Percentiles rank a stretch among this genome's conserved stretches.
phyloP scores from a whole-genome alignment of 2,113 vertebrate genomes.

The Lepus timidus region DNA sequence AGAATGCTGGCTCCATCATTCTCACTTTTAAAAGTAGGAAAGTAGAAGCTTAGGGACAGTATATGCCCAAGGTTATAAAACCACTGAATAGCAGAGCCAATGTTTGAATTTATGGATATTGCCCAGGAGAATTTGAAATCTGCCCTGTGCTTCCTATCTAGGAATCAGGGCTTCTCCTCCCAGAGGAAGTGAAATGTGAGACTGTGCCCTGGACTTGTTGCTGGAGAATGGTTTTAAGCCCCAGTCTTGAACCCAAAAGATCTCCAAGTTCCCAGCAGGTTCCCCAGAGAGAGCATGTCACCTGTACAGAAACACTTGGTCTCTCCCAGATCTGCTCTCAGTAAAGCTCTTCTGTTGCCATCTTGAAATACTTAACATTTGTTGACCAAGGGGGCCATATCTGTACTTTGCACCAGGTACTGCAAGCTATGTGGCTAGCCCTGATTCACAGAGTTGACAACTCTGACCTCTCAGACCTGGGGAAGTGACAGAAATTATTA shows the following conservation, averaged over 20 bases:
- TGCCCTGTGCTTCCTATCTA: background rate
- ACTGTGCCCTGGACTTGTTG: background rate
- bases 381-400: background rate
- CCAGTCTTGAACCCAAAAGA: background rate
- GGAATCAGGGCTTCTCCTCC: background rate
- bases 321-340: background rate
- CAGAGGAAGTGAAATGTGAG: background rate
- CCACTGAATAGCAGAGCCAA: background rate
- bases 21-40: background rate
- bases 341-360: background rate
- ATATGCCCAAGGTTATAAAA: background rate
- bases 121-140: background rate
- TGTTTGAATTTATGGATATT: background rate
- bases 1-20: no score
- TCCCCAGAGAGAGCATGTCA: background rate
- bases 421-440: background rate
- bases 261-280: background rate
- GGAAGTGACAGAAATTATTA: background rate
- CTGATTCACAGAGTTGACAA: background rate
- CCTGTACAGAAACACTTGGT: background rate
- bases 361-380: background rate
- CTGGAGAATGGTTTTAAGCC: background rate
- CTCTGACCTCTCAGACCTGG: background rate
- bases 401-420: background rate
- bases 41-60: background rate